Base-by-base conservation (phyloP, 2,113 vertebrate species). In the Tetraodon nigroviridis region DNA sequence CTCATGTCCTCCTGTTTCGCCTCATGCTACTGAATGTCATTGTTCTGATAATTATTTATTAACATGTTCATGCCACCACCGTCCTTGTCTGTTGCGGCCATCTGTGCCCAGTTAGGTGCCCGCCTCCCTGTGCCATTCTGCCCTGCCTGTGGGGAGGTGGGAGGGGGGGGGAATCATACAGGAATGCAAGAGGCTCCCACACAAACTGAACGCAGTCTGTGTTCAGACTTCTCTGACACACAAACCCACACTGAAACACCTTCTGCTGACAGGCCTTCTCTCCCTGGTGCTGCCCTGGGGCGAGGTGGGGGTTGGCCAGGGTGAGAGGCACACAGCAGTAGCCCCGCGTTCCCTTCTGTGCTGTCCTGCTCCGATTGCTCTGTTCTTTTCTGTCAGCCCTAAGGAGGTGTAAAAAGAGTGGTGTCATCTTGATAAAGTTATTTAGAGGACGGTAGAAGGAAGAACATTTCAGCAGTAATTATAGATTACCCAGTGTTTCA, bases 51-150 rank as follows among this genome's bases (percentile, higher is more conserved):
- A 89, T 89, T 86, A 87, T 89, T 89, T 88, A 86, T 86, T 84
- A 89, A 87, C 57, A 51, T 84, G 83, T 89, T 89, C 79, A 82
- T 76, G 82, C 72, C 69, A 53, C 79, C 76, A 61, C 53, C 52
- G 51, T 79, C 78, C 64, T 69, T 58, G 72, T 75, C 81, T 89
- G 82, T 84, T 24, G 77, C 57, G 65, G 78, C 90, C 90, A 92
- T 92, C 90, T 92, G 90, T 85, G 86, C 88, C 65, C 82, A 81
- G 89, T 73, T 82, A 90, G 89, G 86, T 81, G 82, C 79, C 76
- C 55, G 71, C 76, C 71, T 83, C 74, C 84, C 77, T 77, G 71
- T 64, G 84, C 75, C 58, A 75, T 76, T 80, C 73, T 85, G 76
- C 84, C 78, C 78, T 77, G 74, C 69, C 81, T 69, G 73, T 58